Evolutionary conservation across 37 sponge, comb jelly and placozoan species (phyloP).

Genomic region (Amphimedon queenslandica): DNA sequence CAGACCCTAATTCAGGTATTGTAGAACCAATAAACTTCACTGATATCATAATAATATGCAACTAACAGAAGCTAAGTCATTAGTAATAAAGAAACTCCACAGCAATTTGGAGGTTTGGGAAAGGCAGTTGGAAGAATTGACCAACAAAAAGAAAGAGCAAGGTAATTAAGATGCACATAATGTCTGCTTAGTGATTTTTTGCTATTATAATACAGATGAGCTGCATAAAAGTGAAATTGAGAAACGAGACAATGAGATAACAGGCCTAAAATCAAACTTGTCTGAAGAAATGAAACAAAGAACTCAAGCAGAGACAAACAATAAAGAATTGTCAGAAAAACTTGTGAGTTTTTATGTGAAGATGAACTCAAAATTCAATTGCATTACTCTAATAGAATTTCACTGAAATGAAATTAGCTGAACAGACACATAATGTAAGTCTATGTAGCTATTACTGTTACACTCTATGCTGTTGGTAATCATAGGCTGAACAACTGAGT

Average conservation of each 20-base stretch:
- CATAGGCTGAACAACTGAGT: constrained; percentile 50
- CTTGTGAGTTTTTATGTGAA: constrained; percentile 26
- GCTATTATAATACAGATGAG: constrained; percentile 17
- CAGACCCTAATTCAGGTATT: constrained; percentile 83
- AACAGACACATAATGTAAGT: no score
- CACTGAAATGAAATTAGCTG: no score
- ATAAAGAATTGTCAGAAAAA: constrained; percentile 21
- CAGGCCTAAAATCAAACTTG: constrained; percentile 31
- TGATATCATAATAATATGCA: neutral
- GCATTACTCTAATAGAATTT: no score
- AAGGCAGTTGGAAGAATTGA: constrained; percentile 51
- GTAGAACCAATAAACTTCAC: neutral
- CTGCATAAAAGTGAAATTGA: constrained; percentile 29
- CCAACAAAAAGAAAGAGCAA: constrained; percentile 46
- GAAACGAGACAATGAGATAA: constrained; percentile 43
- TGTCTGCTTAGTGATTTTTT: neutral
- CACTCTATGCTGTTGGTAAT: neutral
- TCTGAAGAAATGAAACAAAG: constrained; percentile 28
- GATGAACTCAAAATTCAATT: neutral
- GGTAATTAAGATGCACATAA: constrained; percentile 27
- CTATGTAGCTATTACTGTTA: neutral
- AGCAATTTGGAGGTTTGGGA: constrained; percentile 65
- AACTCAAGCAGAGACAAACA: constrained; percentile 28
- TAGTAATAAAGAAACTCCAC: constrained; percentile 66
- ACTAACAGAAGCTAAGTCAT: constrained; percentile 67